Conservation (phyloP, 2,797 vertebrate species). For the Morus bassanus region DNA sequence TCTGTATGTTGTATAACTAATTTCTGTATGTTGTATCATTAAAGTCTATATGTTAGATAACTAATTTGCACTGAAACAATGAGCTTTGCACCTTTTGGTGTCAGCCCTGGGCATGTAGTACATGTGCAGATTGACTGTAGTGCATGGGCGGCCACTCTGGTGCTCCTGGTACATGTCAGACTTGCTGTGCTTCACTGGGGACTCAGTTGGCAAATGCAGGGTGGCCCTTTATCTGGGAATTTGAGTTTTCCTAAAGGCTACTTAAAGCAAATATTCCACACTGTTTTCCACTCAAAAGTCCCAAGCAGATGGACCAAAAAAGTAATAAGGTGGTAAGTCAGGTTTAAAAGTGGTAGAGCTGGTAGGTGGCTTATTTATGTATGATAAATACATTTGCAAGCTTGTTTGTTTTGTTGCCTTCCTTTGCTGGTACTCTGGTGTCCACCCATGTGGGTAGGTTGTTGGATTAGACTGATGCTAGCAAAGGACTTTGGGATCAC, state of each 20-base stretch:
- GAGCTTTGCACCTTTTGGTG: background rate
- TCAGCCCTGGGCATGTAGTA: background rate
- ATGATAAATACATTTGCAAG: background rate
- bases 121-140: background rate
- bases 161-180: background rate
- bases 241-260: background rate
- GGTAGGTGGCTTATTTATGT: background rate
- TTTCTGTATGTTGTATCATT: background rate
- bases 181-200: background rate
- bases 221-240: background rate
- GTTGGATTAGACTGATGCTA: background rate
- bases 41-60: background rate
- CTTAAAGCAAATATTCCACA: background rate
- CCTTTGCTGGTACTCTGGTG: background rate
- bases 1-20: background rate
- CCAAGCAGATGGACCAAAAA: background rate
- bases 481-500: background rate
- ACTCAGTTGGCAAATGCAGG: background rate
- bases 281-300: background rate
- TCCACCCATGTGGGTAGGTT: background rate
- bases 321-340: background rate
- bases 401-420: background rate
- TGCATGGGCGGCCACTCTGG: background rate
- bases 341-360: background rate
- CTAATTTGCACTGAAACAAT: background rate